Percentiles rank a stretch among this genome's conserved stretches.
These are phyloP conservation scores for Phaetusa simplex DNA, from an alignment of 2,113 vertebrate species.

Conservation along the genomic window DNA sequence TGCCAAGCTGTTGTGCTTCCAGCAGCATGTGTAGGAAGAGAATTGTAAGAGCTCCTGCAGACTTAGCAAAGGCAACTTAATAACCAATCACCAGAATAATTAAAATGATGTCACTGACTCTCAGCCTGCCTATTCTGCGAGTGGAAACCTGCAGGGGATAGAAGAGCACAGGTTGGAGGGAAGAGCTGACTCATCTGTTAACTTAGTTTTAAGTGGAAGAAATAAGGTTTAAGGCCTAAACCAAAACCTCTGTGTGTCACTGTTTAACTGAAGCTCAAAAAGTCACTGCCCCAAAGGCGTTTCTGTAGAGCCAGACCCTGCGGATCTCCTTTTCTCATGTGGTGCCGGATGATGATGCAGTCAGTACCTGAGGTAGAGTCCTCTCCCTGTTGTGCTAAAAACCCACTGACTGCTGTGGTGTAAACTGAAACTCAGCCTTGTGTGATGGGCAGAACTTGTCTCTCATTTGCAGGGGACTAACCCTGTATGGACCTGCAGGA, in stretches of 20 bases:
- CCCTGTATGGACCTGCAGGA: background rate
- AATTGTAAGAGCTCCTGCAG: background rate
- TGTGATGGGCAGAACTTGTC: background rate
- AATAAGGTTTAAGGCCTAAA: background rate
- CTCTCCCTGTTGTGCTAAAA: background rate
- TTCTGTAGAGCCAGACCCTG: background rate
- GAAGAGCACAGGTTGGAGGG: background rate
- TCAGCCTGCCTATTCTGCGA: background rate
- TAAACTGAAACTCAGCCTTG: background rate
- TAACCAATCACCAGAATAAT: background rate
- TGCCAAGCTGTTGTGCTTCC: background rate
- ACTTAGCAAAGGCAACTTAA: background rate
- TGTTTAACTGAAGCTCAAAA: background rate
- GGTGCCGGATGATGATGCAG: background rate
- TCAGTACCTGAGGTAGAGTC: background rate
- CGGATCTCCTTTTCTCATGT: background rate
- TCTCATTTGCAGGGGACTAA: background rate
- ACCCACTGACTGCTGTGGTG: background rate
- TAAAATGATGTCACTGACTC: background rate
- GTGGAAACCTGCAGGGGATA: slow-evolving; percentile 9
- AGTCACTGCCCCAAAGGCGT: background rate
- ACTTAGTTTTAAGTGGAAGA: background rate
- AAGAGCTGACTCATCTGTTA: slow-evolving; percentile 2
- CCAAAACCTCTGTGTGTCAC: background rate
- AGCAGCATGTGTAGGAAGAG: background rate